These are phyloP conservation scores for Dreissena rostriformis DNA, from an alignment of 1,140 invertebrate genomes.

Conservation along the genomic window DNA sequence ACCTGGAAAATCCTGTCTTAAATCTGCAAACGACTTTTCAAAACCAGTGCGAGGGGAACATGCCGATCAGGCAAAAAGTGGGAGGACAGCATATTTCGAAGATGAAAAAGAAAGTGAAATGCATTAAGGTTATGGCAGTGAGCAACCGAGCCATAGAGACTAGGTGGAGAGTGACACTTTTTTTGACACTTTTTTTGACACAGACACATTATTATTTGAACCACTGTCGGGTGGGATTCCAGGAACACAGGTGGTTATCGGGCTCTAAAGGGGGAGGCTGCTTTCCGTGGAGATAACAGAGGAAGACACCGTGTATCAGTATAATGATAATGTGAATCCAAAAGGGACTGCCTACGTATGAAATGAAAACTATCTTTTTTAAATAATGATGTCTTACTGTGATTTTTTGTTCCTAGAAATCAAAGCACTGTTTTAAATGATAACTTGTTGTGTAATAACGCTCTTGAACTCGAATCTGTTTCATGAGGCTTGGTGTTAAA, in stretches of 20 bases:
- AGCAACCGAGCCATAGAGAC: background rate
- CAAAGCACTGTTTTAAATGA: no score
- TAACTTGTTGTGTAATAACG: no score
- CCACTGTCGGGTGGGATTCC: background rate
- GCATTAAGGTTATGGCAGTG: background rate
- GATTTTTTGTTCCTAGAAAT: no score
- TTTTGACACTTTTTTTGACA: background rate
- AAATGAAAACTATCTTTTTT: no score
- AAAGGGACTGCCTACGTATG: slow-evolving; percentile 31
- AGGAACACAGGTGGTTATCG: slow-evolving; percentile 29
- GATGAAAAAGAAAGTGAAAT: background rate
- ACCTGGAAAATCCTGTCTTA: background rate
- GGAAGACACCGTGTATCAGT: slow-evolving; percentile 46
- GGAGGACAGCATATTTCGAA: background rate
- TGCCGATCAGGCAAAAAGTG: background rate
- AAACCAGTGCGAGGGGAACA: background rate
- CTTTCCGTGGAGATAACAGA: slow-evolving; percentile 42
- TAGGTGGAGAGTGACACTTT: background rate
- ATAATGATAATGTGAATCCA: slow-evolving; percentile 14
- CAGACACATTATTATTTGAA: background rate
- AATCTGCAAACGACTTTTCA: background rate
- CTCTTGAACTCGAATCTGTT: no score
- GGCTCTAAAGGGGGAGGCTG: slow-evolving; percentile 18
- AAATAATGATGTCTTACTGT: no score
- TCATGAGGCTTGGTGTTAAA: no score